Evolutionary conservation across 2,797 vertebrate species (phyloP).

Genomic region (Coluber constrictor): DNA sequence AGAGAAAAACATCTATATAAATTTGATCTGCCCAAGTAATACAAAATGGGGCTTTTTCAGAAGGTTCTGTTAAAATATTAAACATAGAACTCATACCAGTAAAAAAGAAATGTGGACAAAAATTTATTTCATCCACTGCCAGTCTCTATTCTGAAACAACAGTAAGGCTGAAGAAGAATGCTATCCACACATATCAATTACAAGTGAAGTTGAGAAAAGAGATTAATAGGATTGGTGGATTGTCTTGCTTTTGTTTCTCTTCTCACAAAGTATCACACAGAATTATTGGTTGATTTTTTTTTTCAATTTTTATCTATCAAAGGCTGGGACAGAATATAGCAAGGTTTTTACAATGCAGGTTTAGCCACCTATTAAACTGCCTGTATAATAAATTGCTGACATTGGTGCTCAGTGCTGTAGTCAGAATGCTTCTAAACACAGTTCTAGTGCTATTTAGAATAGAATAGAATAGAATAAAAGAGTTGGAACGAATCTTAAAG

Average conservation of each 20-base stretch:
- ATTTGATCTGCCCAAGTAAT: not conserved
- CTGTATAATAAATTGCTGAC: not conserved
- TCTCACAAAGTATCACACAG: not conserved
- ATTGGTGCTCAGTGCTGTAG: not conserved
- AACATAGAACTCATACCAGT: not conserved
- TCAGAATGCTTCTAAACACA: not conserved
- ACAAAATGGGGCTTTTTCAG: not conserved
- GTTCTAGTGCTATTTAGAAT: not conserved
- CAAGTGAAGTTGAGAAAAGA: not conserved
- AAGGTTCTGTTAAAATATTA: not conserved
- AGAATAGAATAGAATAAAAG: no score
- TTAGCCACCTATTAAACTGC: not conserved
- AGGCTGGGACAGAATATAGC: not conserved
- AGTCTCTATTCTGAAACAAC: not conserved
- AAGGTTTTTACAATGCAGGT: not conserved
- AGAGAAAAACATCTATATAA: not conserved
- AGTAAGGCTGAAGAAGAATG: not conserved
- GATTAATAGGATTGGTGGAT: not conserved
- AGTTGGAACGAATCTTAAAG: no score
- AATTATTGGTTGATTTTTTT: not conserved
- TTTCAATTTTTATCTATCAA: not conserved
- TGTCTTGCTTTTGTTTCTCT: not conserved
- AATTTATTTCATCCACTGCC: not conserved
- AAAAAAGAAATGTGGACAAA: not conserved
- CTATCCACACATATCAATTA: not conserved